Evolutionary conservation across 2,888 invertebrate genomes (phyloP), one percentile per base, ranked within the genome.

Genomic region (Drosophila lutescens): DNA sequence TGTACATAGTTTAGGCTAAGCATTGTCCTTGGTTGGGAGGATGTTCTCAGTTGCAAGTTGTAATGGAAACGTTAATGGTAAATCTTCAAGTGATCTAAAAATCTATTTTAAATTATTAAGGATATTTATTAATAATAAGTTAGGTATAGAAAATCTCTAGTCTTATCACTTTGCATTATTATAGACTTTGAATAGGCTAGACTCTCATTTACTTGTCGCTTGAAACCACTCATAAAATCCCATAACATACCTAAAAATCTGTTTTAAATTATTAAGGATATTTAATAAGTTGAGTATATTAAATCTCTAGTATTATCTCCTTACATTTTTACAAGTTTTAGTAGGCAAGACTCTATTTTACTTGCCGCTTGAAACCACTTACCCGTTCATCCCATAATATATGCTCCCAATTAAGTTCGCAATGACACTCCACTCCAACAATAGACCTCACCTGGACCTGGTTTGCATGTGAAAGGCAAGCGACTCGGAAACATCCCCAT

Each of bases 401-500:
- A 32, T 10, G 17, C 5, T 58, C 38, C 30, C 32, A 32, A 20
- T 38, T 9, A 36, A 30, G 23, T 47, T 32, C n/a, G 9, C 26
- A 23, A 38, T 15, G 17, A 9, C 10, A 26, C 30, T 43, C 12
- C 10, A 26, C 30, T 43, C 12, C n/a, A 23, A 12, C 17, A 30
- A 46, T n/a, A 15, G 26, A 50, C 41, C 56, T 56, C 56, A 44
- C 55, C 68, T 43, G 67, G 12, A 44, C 32, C 17, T 23, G 41
- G 56, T 56, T 59, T 20, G 38, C 44, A 59, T 32, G 32, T 60
- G 15, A 23, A 47, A 40, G 9, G 36, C 59, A 30, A 15, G 23
- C 44, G 23, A 40, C 44, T 53, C 36, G 38, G 6, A 38, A 41
- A 54, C 66, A 66, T 47, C 65, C 65, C 65, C 65, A 46, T 55